Evolutionary conservation across 2,797 vertebrate genomes (phyloP).

Genomic region (Cryptoprocta ferox): DNA sequence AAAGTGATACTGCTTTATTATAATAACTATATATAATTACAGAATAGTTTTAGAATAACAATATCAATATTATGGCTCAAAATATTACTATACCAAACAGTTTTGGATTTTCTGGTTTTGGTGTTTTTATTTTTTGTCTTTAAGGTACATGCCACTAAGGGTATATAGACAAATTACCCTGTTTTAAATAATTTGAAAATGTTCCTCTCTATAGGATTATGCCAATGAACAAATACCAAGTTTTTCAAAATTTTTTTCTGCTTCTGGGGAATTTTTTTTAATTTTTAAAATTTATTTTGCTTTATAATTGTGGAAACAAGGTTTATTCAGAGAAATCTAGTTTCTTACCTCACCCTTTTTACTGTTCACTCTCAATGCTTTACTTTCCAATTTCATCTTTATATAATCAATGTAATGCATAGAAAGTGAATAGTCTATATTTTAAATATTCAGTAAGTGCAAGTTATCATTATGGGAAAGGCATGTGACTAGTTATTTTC

Average conservation of each 20-base stretch:
- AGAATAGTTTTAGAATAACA: conserved; percentile 52
- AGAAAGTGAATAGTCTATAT: neutral
- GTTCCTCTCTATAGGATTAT: neutral
- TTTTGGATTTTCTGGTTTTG: neutral
- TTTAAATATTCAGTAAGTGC: conserved; percentile 23
- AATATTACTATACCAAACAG: conserved; percentile 38
- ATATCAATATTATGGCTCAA: neutral
- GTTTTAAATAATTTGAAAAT: conserved; percentile 39
- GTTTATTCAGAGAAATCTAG: neutral
- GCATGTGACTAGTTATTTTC: neutral
- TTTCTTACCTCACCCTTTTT: neutral
- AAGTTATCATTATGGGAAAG: neutral
- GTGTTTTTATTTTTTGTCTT: neutral
- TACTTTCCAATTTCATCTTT: neutral
- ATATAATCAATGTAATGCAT: neutral
- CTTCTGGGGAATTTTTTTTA: neutral
- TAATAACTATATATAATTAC: neutral
- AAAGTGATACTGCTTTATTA: neutral
- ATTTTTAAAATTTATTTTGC: neutral
- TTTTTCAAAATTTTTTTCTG: neutral
- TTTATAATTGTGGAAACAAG: neutral
- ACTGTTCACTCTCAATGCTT: neutral
- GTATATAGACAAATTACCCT: neutral
- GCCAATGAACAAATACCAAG: neutral
- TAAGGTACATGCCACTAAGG: neutral